A percentile compares a stretch with the other conserved stretches of the same genome.
Conservation (phyloP, 2,888 invertebrate species). For the Masnerella sp. region DNA sequence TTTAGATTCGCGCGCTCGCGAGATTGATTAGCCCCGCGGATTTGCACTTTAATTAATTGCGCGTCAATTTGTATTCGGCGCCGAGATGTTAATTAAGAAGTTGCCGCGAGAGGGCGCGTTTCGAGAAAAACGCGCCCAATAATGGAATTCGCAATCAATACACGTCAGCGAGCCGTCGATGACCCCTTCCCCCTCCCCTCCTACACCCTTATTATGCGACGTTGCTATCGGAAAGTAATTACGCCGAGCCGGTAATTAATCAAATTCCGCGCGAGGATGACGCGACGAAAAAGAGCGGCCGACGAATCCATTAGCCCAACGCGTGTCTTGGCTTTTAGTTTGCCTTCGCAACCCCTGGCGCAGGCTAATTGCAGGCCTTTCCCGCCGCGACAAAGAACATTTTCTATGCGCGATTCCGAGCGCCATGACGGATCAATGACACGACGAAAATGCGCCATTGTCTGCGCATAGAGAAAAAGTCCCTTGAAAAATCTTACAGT, state of each 20-base stretch:
- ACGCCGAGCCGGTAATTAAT: constrained; percentile 71
- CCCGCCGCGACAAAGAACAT: constrained; percentile 31
- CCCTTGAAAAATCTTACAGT: background rate
- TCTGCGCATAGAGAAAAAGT: constrained; percentile 1
- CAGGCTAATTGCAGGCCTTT: constrained; percentile 48
- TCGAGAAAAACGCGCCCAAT: constrained; percentile 41
- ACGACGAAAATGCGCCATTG: constrained; percentile 29
- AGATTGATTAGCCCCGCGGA: constrained; percentile 31
- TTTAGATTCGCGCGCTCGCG: constrained; percentile 33
- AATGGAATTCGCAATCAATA: constrained; percentile 57
- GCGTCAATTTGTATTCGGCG: constrained; percentile 44
- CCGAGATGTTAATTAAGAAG: constrained; percentile 52
- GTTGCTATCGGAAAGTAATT: constrained; percentile 73
- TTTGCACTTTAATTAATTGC: constrained; percentile 52
- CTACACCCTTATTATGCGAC: constrained; percentile 13
- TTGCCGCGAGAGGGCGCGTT: constrained; percentile 28
- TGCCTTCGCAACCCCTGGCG: constrained; percentile 21
- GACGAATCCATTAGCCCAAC: constrained; percentile 71
- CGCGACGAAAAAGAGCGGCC: constrained; percentile 72
- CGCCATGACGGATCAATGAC: constrained; percentile 43
- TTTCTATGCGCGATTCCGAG: constrained; percentile 5
- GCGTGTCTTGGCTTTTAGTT: constrained; percentile 48
- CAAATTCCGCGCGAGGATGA: constrained; percentile 72
- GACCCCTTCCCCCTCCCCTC: constrained; percentile 14
- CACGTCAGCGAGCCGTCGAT: constrained; percentile 40